These are phyloP conservation scores for Dendroctonus valens DNA, from an alignment of 1,140 invertebrate species.

Conservation along the genomic window DNA sequence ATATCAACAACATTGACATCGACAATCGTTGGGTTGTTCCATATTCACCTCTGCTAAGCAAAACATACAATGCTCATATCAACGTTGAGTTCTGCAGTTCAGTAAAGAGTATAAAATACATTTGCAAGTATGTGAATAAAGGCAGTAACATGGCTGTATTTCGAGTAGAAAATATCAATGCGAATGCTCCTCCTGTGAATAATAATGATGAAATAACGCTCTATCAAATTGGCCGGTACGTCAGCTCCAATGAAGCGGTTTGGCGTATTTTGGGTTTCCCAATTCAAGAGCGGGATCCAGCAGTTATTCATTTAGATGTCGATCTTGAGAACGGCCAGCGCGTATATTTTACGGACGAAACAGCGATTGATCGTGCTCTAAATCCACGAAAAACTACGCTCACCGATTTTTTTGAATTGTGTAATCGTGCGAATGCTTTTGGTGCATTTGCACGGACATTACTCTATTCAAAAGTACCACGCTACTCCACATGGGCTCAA, in stretches of 20 bases:
- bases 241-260: constrained; percentile 47
- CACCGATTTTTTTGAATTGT: constrained; percentile 40
- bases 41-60: constrained; percentile 45
- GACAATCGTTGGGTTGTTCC: constrained; percentile 51
- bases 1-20: constrained; percentile 37
- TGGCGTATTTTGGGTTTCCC: constrained; percentile 49
- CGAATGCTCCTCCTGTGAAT: too few relatives aligned
- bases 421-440: too few relatives aligned
- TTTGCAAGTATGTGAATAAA: constrained; percentile 47
- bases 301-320: constrained; percentile 45
- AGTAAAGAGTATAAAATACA: constrained; percentile 48
- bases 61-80: constrained; percentile 46
- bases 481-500: constrained; percentile 48
- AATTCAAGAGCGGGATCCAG: constrained; percentile 47
- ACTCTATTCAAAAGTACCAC: constrained; percentile 48
- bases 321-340: constrained; percentile 44
- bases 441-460: constrained; percentile 47
- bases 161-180: constrained; percentile 37
- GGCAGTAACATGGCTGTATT: constrained; percentile 45
- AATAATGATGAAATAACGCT: constrained; percentile 47
- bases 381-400: constrained; percentile 39
- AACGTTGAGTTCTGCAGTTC: constrained; percentile 49
- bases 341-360: constrained; percentile 39
- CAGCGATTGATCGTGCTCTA: constrained; percentile 33
- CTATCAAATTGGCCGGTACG: constrained; percentile 43